Evolutionary conservation across 1,140 invertebrate species (phyloP).

Genomic region (Leptopilina boulardi): DNA sequence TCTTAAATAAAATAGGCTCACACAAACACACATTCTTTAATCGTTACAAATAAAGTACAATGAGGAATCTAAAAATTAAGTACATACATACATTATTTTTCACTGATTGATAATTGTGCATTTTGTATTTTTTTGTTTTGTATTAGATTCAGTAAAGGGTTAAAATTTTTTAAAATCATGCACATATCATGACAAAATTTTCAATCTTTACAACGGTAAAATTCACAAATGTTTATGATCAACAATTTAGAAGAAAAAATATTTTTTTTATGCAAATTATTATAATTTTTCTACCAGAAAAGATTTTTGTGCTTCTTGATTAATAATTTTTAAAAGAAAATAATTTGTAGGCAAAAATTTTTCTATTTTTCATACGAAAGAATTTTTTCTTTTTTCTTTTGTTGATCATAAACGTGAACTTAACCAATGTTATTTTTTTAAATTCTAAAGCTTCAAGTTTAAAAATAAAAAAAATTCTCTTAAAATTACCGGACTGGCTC

Average conservation of each 20-base stretch:
- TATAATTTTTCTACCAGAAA: too few relatives aligned
- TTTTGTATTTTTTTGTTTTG: neutral
- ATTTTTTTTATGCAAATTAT: too few relatives aligned
- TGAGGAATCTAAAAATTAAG: neutral
- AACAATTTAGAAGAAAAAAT: too few relatives aligned
- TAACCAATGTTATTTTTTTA: neutral
- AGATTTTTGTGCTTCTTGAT: too few relatives aligned
- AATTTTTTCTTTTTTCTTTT: too few relatives aligned
- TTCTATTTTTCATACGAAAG: too few relatives aligned
- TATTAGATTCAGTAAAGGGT: neutral
- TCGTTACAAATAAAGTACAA: neutral
- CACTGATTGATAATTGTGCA: neutral
- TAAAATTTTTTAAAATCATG: neutral
- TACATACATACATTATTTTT: neutral
- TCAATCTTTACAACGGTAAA: too few relatives aligned
- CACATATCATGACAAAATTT: too few relatives aligned
- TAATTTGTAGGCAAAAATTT: too few relatives aligned
- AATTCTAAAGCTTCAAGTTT: neutral
- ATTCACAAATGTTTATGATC: too few relatives aligned
- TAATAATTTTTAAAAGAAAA: too few relatives aligned
- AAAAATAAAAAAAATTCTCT: neutral
- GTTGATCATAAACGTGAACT: too few relatives aligned
- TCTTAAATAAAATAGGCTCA: neutral
- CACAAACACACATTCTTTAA: constrained; percentile 10
- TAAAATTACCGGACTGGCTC: constrained; percentile 5